These are phyloP conservation scores for Blera fallax DNA, from an alignment of 2,888 invertebrate species.

Conservation along the genomic window DNA sequence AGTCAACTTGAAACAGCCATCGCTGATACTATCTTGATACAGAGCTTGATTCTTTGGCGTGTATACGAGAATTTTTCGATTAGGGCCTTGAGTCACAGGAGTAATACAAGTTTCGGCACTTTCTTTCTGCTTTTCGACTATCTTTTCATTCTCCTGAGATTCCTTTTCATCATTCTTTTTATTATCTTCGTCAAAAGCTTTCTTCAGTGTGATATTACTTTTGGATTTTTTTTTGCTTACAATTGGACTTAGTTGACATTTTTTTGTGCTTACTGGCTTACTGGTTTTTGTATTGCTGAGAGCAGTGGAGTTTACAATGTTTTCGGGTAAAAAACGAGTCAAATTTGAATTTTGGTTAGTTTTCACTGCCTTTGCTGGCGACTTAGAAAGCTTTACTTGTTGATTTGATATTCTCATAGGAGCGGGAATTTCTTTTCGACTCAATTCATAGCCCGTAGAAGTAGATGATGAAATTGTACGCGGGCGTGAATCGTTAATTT, in stretches of 20 bases:
- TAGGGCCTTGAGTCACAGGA: neutral
- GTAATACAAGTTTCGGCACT: neutral
- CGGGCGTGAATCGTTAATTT: neutral
- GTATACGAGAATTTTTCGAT: conserved; percentile 16
- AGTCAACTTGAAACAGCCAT: conserved; percentile 75
- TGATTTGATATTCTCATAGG: neutral
- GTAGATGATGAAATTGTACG: neutral
- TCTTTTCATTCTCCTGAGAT: neutral
- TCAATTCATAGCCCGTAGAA: neutral
- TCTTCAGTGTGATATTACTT: too few species aligned
- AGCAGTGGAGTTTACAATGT: conserved; percentile 42
- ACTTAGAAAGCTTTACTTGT: neutral
- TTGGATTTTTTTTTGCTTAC: neutral
- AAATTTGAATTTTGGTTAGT: neutral
- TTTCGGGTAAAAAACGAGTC: conserved; percentile 34
- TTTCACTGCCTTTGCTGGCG: neutral
- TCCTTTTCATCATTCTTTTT: neutral
- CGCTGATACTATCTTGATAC: neutral
- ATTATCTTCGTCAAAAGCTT: neutral
- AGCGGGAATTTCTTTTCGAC: neutral
- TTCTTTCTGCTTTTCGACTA: neutral
- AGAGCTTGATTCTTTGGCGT: neutral
- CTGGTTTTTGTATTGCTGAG: neutral
- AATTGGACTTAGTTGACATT: conserved; percentile 24
- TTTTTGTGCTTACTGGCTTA: neutral